Evolutionary conservation across 2,113 vertebrate species (phyloP), one percentile per base, ranked within the genome.

Genomic region (Sander vitreus): DNA sequence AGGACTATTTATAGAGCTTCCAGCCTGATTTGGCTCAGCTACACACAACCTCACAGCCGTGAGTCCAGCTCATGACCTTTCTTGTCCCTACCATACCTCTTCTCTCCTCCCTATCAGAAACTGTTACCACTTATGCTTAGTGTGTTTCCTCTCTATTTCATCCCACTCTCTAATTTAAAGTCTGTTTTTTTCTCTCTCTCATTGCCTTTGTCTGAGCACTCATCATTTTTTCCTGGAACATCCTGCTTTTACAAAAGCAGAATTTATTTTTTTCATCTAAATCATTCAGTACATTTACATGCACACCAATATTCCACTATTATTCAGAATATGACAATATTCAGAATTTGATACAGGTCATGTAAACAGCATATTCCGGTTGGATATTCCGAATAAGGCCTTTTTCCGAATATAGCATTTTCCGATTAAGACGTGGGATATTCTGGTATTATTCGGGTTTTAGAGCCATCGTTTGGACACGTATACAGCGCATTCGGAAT

Each of bases 1-100:
- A 6, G 48, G n/a, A 23, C 75, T 84, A 86, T 91, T 84, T 81
- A 84, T 63, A 84, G 80, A 66, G 30, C 16, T 2, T 23, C 59
- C 43, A 4, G 48, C 59, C 8, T 23, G 58, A 59, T 72, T 62
- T 66, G 66, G 78, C 48, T 51, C n/a, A 30, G 58, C 54, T 36
- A 33, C 14, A 57, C 18, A 36, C n/a, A 43, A 30, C 18, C n/a
- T 63, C 75, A 36, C 4, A 75, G 64, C 47, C 57, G 2, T 23
- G 58, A 39, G 16, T 66, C 21, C 30, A 14, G 58, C 58, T 39
- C 15, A 6, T 68, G 54, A 48, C 68, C 57, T 68, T 63, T 76
- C 33, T 27, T 6, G 1, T 12, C 30, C 30, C 60, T 21, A 0
- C 53, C 23, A 33, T 39, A 4, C 27, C 39, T 50, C 39, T 33